Evolutionary conservation across 1,140 invertebrate genomes (phyloP), one percentile per base, ranked within the genome.

Genomic region (Bombus superbus): DNA sequence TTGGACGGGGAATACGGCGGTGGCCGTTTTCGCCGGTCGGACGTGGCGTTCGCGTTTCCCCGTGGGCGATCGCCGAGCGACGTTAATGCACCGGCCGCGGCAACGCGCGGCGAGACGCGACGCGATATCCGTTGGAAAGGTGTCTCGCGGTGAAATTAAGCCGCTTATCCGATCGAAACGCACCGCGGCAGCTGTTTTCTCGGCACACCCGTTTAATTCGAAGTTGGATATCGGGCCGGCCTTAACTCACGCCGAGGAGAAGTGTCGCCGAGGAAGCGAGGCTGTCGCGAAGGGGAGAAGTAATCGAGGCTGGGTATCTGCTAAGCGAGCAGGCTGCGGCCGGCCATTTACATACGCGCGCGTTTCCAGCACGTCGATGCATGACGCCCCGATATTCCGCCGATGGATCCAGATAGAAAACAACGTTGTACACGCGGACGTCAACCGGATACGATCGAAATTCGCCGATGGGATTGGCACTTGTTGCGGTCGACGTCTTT

Each of bases 181-280:
- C n/a, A 18, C 44, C 42, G 69, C 85, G 83, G 87, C 89, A 90
- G 89, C 86, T 90, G 89, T 76, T 83, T 86, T 71, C 79, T 75
- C 83, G 88, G 75, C 80, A 69, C 83, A 86, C 68, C 88, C 88
- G 89, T 90, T 90, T 90, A 88, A 90, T 90, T 86, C 88, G 88
- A 76, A 44, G 77, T 44, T 57, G 73, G 83, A 84, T 90, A 86
- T 87, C 86, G 80, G 28, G 28, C 35, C 38, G 73, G 81, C 40
- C 78, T 59, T 77, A 47, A 64, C 75, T 59, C 75, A 38, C 59
- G 28, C 35, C 66, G 40, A 38, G 38, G 73, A 78, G 86, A 89
- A 86, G 80, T 86, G 85, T 90, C 88, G 88, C 44, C 47, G 76
- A 64, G 64, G 40, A 66, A 84, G 86, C 66, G 85, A 53, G 75